Base-by-base conservation (phyloP, 2,797 vertebrate species). In the Chrysocyon brachyurus region DNA sequence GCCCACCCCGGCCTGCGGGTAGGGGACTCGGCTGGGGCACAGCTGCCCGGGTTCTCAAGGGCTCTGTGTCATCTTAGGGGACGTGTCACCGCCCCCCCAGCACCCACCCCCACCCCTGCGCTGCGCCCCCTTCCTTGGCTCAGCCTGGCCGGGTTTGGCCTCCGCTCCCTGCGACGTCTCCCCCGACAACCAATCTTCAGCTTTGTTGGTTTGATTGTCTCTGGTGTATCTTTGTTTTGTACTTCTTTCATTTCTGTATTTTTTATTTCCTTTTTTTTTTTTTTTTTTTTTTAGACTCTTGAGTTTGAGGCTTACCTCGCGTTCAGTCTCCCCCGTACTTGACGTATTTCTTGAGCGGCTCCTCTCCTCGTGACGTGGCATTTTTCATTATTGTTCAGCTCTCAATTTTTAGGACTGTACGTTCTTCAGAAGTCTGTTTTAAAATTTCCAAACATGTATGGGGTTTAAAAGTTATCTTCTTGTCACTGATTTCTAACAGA, bases 351-450 rank as follows among this genome's bases (percentile, higher is more conserved):
- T 68, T 66, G 14, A 81, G 63, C 26, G 81, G 68, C 28, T 21
- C 12, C 5, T 75, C 40, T 72, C 22, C 31, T 56, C 78, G 63
- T 17, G 22, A 57, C 63, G 26, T 15, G 19, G 83, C 83, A 26
- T 9, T 68, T 63, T 78, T 95, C 15, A 56, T 81, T 78, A 63
- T 19, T 83, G 31, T 83, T 92, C 28, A 66, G 40, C 2, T 91
- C 26, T 82, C 4, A 7, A 78, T 64, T 92, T 61, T 63, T 24
- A 46, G 40, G 40, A 8, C 40, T 46, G 7, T 24, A 21, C 59
- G 24, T 94, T 96, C 68, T 94, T 86, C 28, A 91, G 79, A 93
- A 87, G 81, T 82, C 12, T 46, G 19, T 70, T 92, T 12, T 28
- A 68, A 85, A 84, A 94, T 68, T 88, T 70, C 72, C 59, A 77